Evolutionary conservation across 2,113 vertebrate species (phyloP).

Genomic region (Urocynchramus pylzowi): DNA sequence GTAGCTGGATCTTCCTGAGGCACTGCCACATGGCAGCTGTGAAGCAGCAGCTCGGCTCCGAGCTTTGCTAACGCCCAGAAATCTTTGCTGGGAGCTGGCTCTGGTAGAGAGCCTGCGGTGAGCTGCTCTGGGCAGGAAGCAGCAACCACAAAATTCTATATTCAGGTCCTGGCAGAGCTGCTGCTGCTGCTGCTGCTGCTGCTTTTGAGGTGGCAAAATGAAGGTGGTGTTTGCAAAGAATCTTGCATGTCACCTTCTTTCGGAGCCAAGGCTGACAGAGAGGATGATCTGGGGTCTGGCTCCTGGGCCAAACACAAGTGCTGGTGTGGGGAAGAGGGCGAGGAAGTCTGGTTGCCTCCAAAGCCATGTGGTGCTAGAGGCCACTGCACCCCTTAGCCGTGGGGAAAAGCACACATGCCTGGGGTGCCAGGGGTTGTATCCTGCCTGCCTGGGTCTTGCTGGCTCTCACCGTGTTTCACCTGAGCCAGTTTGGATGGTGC

Average conservation of each 20-base stretch:
- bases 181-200: neutral
- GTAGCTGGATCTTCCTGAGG: neutral
- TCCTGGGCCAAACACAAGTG: neutral
- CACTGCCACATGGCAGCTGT: neutral
- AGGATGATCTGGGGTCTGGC: neutral
- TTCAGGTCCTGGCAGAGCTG: slow-evolving; percentile 5
- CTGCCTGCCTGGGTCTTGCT: neutral
- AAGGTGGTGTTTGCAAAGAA: neutral
- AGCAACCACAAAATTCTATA: slow-evolving; percentile 32
- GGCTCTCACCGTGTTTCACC: neutral
- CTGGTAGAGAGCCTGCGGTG: fast-evolving
- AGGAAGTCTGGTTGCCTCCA: neutral
- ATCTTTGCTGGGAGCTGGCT: neutral
- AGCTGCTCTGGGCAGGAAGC: slow-evolving; percentile 36
- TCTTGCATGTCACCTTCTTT: neutral
- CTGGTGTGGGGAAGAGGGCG: fast-evolving
- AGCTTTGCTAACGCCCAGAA: neutral
- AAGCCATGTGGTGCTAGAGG: neutral
- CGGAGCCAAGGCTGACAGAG: neutral
- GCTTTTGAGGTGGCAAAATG: slow-evolving; percentile 21
- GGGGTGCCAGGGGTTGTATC: neutral
- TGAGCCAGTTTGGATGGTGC: neutral
- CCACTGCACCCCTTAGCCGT: fast-evolving
- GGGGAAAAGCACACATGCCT: neutral
- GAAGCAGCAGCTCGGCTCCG: neutral